A percentile compares a stretch with the other conserved stretches of the same genome.
phyloP scores from a whole-genome alignment of 2,888 invertebrate species.

The Pseudolycoriella hygida region DNA sequence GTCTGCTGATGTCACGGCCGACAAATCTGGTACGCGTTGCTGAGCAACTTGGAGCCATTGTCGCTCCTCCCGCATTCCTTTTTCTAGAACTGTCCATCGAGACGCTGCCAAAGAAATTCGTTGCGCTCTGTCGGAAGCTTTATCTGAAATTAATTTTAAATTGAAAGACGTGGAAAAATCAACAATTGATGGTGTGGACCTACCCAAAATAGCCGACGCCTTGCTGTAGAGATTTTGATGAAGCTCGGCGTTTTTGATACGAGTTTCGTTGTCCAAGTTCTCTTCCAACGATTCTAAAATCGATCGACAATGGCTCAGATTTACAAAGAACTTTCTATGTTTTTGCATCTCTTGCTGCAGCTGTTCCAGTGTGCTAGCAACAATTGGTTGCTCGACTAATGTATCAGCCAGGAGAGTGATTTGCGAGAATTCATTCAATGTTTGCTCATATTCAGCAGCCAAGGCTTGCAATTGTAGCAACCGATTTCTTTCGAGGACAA shows the following conservation, averaged over 20 bases:
- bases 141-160: slow-evolving; percentile 40
- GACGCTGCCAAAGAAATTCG: slow-evolving; percentile 73
- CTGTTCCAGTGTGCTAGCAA: slow-evolving; percentile 56
- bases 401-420: slow-evolving; percentile 73
- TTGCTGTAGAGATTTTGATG: slow-evolving; percentile 61
- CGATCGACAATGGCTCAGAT: slow-evolving; percentile 69
- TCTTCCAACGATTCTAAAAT: slow-evolving; percentile 73
- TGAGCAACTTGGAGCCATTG: slow-evolving; percentile 72
- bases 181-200: too few relatives aligned
- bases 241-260: slow-evolving; percentile 48
- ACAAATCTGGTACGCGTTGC: slow-evolving; percentile 65
- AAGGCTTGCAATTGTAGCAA: slow-evolving; percentile 55
- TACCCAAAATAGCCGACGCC: slow-evolving; percentile 46
- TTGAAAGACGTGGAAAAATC: too few relatives aligned
- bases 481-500: slow-evolving; percentile 55
- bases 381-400: slow-evolving; percentile 57
- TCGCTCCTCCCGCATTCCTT: slow-evolving; percentile 65
- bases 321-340: slow-evolving; percentile 75
- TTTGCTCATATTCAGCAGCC: slow-evolving; percentile 76
- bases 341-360: slow-evolving; percentile 81
- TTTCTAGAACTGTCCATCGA: slow-evolving; percentile 62
- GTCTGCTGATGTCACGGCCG: slow-evolving; percentile 63
- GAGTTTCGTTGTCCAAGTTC: slow-evolving; percentile 64
- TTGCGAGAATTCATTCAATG: slow-evolving; percentile 68
- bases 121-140: slow-evolving; percentile 64